phyloP scores from a whole-genome alignment of 2,113 vertebrate species.

The Epinephelus fuscoguttatus region DNA sequence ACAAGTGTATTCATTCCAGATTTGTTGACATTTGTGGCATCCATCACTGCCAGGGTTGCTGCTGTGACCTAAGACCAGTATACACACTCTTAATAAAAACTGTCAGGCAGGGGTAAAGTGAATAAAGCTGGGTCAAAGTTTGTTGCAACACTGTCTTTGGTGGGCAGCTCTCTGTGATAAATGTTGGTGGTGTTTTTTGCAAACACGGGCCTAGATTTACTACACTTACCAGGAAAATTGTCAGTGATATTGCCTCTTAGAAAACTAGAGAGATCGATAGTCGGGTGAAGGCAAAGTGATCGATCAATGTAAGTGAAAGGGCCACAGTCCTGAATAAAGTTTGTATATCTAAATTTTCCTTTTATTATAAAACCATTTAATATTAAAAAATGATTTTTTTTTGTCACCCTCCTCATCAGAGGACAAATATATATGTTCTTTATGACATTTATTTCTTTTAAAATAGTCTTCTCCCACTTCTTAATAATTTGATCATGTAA shows the following conservation, averaged over 20 bases:
- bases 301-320: neutral
- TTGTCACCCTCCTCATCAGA: too few relatives aligned
- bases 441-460: too few relatives aligned
- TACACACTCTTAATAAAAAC: slow-evolving; percentile 27
- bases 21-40: slow-evolving; percentile 1
- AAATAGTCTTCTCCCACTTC: too few relatives aligned
- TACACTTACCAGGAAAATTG: neutral
- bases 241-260: neutral
- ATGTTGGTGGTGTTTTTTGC: neutral
- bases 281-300: neutral
- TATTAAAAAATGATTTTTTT: too few relatives aligned
- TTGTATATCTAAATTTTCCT: neutral
- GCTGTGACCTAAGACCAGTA: slow-evolving; percentile 37
- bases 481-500: too few relatives aligned
- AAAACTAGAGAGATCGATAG: neutral
- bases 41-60: slow-evolving; percentile 16
- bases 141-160: neutral
- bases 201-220: slow-evolving; percentile 1
- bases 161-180: slow-evolving; percentile 8
- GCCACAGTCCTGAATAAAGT: too few relatives aligned
- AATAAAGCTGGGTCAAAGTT: neutral
- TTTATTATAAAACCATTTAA: neutral
- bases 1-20: neutral
- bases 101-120: slow-evolving; percentile 11
- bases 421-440: too few relatives aligned